Base-by-base conservation (phyloP, 2,797 vertebrate genomes). In the Myripristis murdjan region DNA sequence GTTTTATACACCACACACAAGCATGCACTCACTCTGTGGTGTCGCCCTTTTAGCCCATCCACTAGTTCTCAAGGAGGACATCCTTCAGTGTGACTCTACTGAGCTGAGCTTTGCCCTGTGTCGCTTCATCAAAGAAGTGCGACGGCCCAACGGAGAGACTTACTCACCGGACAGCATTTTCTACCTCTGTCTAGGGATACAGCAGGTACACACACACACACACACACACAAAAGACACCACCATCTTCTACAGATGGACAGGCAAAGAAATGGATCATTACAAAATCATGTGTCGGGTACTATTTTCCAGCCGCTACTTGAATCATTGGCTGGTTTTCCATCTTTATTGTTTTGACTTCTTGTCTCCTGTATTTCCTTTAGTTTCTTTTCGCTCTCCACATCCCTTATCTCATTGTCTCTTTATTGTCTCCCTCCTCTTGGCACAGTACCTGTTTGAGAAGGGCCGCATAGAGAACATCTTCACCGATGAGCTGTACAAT, bases 181-280 rank as follows among this genome's bases (percentile, higher is more conserved):
- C 85, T 99, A 97, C 89, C 96, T 99, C 90, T 99, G 97, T 93
- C 95, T 99, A 95, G 97, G 97, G 92, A 97, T 99, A 92, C 97
- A 99, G 85, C 97, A 99, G 97, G 97, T 99, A 93, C 68, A 73
- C 18, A 47, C n/a, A 6, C 26, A 2, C 28, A 26, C 63, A 55
- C 14, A 35, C 33, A 2, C 28, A 26, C 63, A 55, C 22, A 35
- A 8, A 9, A 35, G 33, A 35, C 33, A 11, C 31, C 8, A 22
- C 5, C 48, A 10, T 12, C 22, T 12, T 51, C 20, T 23, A n/a
- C 31, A 43, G 41, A n/a, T 1, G 16, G 16, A n/a, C 41, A 43
- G 14, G 43, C 14, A 41, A 41, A 15, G 14, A 41, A 41, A 15
- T 41, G 39, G 31, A 33, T 6, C 31, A 33, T 33, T 33, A 31